Base-by-base conservation (phyloP, 2,113 vertebrate species). In the Xiphophorus couchianus region DNA sequence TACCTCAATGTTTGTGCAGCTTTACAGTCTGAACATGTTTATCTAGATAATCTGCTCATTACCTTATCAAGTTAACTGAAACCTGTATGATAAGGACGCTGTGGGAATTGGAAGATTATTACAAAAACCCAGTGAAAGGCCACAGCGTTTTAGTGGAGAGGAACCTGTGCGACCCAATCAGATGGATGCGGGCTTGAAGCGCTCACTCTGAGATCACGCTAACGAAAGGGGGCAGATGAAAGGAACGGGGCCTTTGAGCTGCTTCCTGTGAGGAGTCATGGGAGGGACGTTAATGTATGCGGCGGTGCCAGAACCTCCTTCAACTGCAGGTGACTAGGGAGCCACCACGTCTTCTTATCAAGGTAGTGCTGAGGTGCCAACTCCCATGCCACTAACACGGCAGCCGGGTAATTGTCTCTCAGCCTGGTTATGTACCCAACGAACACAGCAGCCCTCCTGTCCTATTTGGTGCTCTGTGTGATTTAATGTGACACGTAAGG, bases 401-500 rank as follows among this genome's bases (percentile, higher is more conserved):
- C 78, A 81, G 89, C 81, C 7, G 71, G 91, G 85, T 92, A 90
- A 92, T 93, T 95, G 94, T 95, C 96, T 96, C 94, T 94, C 92
- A 93, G 93, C 89, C 93, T 93, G 93, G 93, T 96, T 96, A 95
- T 95, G 96, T 95, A 95, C 95, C 94, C 95, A 95, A 89, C 84
- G 92, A 96, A 96, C 96, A 93, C 94, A 93, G 93, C 94, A 92
- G 94, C 94, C 90, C 95, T 94, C 94, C 82, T 90, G 87, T 91
- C 88, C 90, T 84, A 82, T 91, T 87, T 87, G 91, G 84, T 77
- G 93, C 93, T 94, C 91, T 85, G 94, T 95, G 94, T 97, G 96
- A 98, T 98, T 96, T 94, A 94, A 92, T 90, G 92, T 97, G 97
- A 96, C 97, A 96, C 86, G 90, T 95, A 93, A 93, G 93, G 93